These are phyloP conservation scores for Ictalurus furcatus DNA, from an alignment of 2,113 vertebrate species.

Conservation along the genomic window DNA sequence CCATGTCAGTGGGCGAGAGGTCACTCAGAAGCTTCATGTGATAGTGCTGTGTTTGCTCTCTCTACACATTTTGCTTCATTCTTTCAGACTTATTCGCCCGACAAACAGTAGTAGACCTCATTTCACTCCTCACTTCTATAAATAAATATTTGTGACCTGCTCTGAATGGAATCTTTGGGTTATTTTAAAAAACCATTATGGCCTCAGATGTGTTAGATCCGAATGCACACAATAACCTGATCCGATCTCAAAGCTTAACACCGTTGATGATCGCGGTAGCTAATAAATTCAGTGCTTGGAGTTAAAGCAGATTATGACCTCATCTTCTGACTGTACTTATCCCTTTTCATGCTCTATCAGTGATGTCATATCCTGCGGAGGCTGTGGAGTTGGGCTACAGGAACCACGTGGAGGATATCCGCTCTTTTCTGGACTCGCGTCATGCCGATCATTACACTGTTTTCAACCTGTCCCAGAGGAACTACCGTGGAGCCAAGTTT, in stretches of 20 bases:
- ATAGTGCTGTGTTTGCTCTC: conserved; percentile 1
- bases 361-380: conserved; percentile 98
- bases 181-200: background rate
- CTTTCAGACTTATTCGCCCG: background rate
- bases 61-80: background rate
- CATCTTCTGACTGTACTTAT: background rate
- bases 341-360: conserved; percentile 63
- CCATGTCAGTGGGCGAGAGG: background rate
- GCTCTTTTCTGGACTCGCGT: conserved; percentile 92
- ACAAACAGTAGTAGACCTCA: background rate
- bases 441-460: conserved; percentile 98
- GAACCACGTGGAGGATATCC: conserved; percentile 97
- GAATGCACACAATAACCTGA: background rate
- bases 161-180: background rate
- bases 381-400: conserved; percentile 90
- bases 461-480: conserved; percentile 96
- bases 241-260: background rate
- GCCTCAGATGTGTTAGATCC: background rate
- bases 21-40: background rate
- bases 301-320: background rate
- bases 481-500: conserved; percentile 96
- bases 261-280: background rate
- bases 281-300: background rate
- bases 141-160: background rate
- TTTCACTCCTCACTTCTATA: background rate